A percentile compares a stretch with the other conserved stretches of the same genome.
phyloP scores from a whole-genome alignment of 1,140 invertebrate species.

The Tetragonula clypearis region DNA sequence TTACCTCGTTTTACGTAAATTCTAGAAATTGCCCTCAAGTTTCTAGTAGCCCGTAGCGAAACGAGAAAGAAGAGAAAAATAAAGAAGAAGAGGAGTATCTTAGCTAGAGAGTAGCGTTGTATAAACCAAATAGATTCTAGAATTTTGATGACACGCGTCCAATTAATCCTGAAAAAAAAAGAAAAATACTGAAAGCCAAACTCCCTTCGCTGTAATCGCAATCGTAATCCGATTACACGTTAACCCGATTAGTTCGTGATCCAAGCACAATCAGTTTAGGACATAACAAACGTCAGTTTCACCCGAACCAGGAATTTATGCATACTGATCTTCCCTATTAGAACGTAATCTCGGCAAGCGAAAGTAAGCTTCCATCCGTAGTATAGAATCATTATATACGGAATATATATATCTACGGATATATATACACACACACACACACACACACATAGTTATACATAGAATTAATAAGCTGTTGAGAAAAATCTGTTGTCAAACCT shows the following conservation, averaged over 20 bases:
- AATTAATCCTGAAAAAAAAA: not conserved
- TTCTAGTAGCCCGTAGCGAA: too few relatives aligned
- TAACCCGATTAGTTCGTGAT: conserved; percentile 21
- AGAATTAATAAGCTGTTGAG: too few relatives aligned
- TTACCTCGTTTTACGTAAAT: not conserved
- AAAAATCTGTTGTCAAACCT: too few relatives aligned
- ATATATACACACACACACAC: too few relatives aligned
- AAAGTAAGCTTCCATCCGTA: not conserved
- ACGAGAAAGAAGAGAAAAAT: too few relatives aligned
- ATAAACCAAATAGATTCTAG: not conserved
- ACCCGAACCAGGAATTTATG: not conserved
- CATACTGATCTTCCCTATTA: not conserved
- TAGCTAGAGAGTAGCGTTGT: too few relatives aligned
- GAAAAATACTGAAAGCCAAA: too few relatives aligned
- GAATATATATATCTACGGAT: too few relatives aligned
- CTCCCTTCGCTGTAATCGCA: not conserved
- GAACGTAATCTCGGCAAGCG: not conserved
- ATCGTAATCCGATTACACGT: conserved; percentile 5
- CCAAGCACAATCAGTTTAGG: not conserved
- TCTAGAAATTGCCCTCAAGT: not conserved
- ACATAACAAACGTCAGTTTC: not conserved
- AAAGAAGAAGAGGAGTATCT: not conserved
- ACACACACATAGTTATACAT: too few relatives aligned
- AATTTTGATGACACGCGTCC: not conserved
- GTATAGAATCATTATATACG: too few relatives aligned